These are phyloP conservation scores for Ctenomys sociabilis DNA, from an alignment of 2,113 vertebrate genomes.

Conservation along the genomic window DNA sequence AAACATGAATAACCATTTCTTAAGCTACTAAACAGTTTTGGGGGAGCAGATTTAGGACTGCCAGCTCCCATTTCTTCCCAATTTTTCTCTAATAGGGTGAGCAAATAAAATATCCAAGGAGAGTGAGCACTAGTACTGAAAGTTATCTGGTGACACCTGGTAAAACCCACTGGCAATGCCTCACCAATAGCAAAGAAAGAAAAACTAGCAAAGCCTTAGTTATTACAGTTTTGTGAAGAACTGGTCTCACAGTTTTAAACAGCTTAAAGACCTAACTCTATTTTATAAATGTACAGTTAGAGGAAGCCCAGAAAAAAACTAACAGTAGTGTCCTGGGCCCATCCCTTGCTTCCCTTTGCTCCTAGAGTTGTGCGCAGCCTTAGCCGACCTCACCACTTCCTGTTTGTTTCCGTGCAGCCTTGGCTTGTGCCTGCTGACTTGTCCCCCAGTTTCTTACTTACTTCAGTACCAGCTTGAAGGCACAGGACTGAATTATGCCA, in stretches of 20 bases:
- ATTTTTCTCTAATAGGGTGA: conserved; percentile 28
- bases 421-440: neutral
- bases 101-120: conserved; percentile 28
- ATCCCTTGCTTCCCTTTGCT: neutral
- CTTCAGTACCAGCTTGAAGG: neutral
- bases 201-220: neutral
- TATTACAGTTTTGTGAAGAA: neutral
- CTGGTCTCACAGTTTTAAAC: neutral
- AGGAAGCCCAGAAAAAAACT: conserved; percentile 8
- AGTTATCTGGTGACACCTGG: neutral
- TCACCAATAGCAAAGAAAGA: neutral
- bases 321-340: neutral
- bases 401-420: neutral
- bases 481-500: neutral
- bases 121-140: neutral
- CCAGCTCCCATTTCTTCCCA: conserved; percentile 37
- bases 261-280: neutral
- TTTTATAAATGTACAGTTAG: neutral
- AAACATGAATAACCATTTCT: conserved; percentile 51
- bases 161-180: neutral
- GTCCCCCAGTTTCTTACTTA: neutral
- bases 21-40: conserved; percentile 44
- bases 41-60: conserved; percentile 44
- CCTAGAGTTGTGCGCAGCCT: neutral
- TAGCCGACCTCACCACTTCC: neutral